Evolutionary conservation across 2,797 vertebrate genomes (phyloP).

Genomic region (Gephyroberyx darwinii): DNA sequence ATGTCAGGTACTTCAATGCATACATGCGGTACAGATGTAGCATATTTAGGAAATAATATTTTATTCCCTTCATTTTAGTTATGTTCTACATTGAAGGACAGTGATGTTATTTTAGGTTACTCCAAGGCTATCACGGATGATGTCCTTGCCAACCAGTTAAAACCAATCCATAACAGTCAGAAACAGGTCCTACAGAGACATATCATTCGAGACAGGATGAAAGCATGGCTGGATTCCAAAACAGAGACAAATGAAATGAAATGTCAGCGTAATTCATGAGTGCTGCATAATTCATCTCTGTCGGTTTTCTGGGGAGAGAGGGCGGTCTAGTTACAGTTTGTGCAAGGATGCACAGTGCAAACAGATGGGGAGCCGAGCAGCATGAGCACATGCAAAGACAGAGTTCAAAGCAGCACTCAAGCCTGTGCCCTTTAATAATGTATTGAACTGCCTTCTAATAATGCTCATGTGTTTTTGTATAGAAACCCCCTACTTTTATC

Average conservation of each 20-base stretch:
- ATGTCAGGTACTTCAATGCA: too few species aligned
- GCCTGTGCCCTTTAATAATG: conserved; percentile 46
- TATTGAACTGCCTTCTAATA: conserved; percentile 19
- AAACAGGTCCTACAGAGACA: background rate
- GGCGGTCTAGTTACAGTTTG: conserved; percentile 49
- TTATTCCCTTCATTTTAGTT: background rate
- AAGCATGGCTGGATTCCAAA: conserved; percentile 33
- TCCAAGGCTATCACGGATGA: background rate
- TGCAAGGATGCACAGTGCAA: conserved; percentile 38
- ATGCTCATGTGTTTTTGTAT: conserved; percentile 10
- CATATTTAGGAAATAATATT: background rate
- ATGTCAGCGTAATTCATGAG: conserved; percentile 55
- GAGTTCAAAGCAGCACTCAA: conserved; percentile 14
- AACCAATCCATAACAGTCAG: conserved; percentile 6
- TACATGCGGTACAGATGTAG: too few species aligned
- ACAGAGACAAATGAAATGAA: conserved; percentile 48
- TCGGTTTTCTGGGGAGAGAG: conserved; percentile 22
- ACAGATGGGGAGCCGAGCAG: conserved; percentile 28
- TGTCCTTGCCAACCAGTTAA: conserved; percentile 1
- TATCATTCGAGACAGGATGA: conserved; percentile 32
- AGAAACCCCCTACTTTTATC: too few species aligned
- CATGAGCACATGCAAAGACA: conserved; percentile 5
- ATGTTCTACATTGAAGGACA: background rate
- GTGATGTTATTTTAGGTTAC: background rate
- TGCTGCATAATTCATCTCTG: conserved; percentile 69